Evolutionary conservation across 2,113 vertebrate genomes (phyloP).

Genomic region (Centropus unirufus): DNA sequence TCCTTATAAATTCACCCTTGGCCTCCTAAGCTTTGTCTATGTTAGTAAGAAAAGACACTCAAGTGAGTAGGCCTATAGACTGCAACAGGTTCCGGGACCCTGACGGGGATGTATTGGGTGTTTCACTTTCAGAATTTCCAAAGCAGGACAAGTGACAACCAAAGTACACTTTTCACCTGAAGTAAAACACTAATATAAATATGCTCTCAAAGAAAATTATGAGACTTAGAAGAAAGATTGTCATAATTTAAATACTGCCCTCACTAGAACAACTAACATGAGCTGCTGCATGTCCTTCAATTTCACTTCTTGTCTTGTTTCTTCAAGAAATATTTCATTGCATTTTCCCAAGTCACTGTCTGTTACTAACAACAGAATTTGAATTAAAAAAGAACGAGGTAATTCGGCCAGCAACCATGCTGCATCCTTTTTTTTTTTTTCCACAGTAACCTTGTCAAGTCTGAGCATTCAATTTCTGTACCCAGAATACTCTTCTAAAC

Average conservation of each 20-base stretch:
- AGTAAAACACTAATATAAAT: not conserved
- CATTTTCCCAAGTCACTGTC: not conserved
- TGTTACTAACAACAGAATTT: not conserved
- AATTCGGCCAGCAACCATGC: not conserved
- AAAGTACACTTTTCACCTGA: not conserved
- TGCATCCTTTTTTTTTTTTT: not conserved
- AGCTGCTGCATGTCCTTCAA: not conserved
- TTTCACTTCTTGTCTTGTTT: not conserved
- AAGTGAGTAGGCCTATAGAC: no score
- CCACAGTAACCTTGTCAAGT: not conserved
- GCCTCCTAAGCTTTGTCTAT: not conserved
- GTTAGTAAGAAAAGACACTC: not conserved
- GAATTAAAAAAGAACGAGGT: not conserved
- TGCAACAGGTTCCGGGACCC: not conserved
- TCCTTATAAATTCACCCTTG: not conserved
- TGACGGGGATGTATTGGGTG: no score
- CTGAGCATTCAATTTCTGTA: not conserved
- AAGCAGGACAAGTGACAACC: not conserved
- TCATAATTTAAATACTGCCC: not conserved
- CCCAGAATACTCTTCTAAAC: not conserved
- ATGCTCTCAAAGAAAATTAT: not conserved
- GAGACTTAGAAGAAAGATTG: not conserved
- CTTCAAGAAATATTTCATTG: not conserved
- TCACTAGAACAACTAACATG: not conserved
- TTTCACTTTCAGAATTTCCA: not conserved